Percentiles rank a stretch among this genome's conserved stretches.
Conservation (phyloP, 2,888 invertebrate species). For the Meganola albula region DNA sequence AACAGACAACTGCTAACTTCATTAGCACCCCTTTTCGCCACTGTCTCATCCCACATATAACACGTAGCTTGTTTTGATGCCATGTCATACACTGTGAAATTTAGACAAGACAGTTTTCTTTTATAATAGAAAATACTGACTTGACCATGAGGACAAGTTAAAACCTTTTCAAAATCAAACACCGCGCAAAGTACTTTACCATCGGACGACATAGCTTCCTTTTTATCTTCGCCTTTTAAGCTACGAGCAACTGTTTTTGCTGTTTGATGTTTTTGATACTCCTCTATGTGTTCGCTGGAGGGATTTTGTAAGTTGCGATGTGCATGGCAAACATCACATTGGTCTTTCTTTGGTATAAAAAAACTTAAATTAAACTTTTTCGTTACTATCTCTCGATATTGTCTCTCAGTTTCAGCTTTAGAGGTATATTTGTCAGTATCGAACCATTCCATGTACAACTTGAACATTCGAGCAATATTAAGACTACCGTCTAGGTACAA, state of each 20-base stretch:
- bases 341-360: slow-evolving; percentile 19
- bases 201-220: slow-evolving; percentile 8
- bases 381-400: slow-evolving; percentile 12
- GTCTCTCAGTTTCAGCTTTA: slow-evolving; percentile 14
- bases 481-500: slow-evolving; percentile 5
- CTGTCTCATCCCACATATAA: slow-evolving; percentile 18
- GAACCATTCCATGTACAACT: slow-evolving; percentile 14
- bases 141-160: slow-evolving; percentile 12
- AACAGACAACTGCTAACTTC: slow-evolving; percentile 10
- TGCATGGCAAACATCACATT: slow-evolving; percentile 9
- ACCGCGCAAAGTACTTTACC: slow-evolving; percentile 6
- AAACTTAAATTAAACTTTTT: slow-evolving; percentile 17
- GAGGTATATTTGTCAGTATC: slow-evolving; percentile 10
- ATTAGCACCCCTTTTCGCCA: slow-evolving; percentile 16
- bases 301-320: not conserved
- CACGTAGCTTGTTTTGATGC: slow-evolving; percentile 11
- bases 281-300: not conserved
- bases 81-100: slow-evolving; percentile 17
- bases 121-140: slow-evolving; percentile 11
- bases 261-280: not conserved
- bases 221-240: slow-evolving; percentile 14
- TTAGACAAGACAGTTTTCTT: slow-evolving; percentile 10
- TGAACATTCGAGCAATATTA: slow-evolving; percentile 17
- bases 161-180: slow-evolving; percentile 12
- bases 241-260: slow-evolving; percentile 8